Evolutionary conservation across 2,797 vertebrate species (phyloP), one percentile per base, ranked within the genome.

Genomic region (Holocentrus rufus): DNA sequence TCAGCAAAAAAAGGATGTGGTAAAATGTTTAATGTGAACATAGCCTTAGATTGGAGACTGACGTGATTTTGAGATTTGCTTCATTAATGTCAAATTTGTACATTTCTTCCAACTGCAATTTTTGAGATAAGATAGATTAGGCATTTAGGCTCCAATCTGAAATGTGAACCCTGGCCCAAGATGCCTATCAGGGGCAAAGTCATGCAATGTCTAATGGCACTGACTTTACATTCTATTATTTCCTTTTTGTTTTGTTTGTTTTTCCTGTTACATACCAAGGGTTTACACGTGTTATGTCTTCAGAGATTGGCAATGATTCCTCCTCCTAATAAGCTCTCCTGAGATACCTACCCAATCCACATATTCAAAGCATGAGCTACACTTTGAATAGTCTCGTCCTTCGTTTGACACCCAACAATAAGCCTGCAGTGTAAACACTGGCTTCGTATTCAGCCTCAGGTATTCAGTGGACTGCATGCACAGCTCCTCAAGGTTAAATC

Each of bases 311-410:
- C 5, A 7, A 44, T 39, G 42, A 36, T 54, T 69, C 47, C 46
- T 54, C 66, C 46, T 64, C 46, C 64, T 92, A 92, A 93, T 79
- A 59, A 90, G 87, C 76, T 90, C 91, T 82, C 82, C 23, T 65
- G 90, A 87, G 88, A 85, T 47, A 9, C 54, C 15, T 47, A 31
- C 69, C 69, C 46, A 62, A 8, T 31, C 66, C 52, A 64, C 39
- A n/a, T n/a, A 30, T 14, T n/a, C 18, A 71, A 30, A 70, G 49
- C 55, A 4, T 67, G 49, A 23, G 10, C 63, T 65, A 46, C 25
- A 6, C 53, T 68, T 58, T 74, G 7, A 34, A 0, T 9, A 11
- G 4, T 22, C n/a, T 8, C 15, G 7, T 57, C 25, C 59, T 53
- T 53, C 11, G 53, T 36, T 34, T 69, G n/a, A 77, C 70, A 46